These are phyloP conservation scores for Etia nguti DNA, from an alignment of 2,113 vertebrate species.

Conservation along the genomic window DNA sequence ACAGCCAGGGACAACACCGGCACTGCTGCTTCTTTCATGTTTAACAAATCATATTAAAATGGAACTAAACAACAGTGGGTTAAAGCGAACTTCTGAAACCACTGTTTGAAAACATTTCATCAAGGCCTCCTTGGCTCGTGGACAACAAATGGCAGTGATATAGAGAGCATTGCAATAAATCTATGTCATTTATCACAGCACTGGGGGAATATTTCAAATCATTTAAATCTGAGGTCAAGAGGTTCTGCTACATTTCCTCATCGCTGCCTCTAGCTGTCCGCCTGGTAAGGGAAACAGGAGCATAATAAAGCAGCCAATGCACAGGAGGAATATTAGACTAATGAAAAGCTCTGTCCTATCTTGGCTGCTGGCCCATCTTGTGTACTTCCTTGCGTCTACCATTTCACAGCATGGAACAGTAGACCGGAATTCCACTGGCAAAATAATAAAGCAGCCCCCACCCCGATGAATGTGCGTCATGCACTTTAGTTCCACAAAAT, in stretches of 20 bases:
- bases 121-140: neutral
- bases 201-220: slow-evolving; percentile 29
- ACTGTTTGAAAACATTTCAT: slow-evolving; percentile 2
- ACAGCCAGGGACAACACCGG: neutral
- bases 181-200: slow-evolving; percentile 19
- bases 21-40: neutral
- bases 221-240: slow-evolving; percentile 44
- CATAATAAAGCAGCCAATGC: slow-evolving; percentile 52
- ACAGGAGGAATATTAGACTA: slow-evolving; percentile 67
- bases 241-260: slow-evolving; percentile 11
- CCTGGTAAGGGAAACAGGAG: slow-evolving; percentile 3
- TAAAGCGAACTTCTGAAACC: neutral
- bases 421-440: slow-evolving; percentile 52
- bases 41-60: slow-evolving; percentile 10
- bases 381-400: slow-evolving; percentile 10
- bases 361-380: slow-evolving; percentile 54
- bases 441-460: slow-evolving; percentile 37
- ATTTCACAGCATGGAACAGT: slow-evolving; percentile 22
- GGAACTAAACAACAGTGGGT: neutral
- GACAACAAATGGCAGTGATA: neutral
- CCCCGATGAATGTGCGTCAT: neutral
- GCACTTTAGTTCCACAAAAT: neutral
- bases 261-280: slow-evolving; percentile 15
- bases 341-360: slow-evolving; percentile 62
- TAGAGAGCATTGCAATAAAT: neutral